phyloP scores from a whole-genome alignment of 2,888 invertebrate species.

The Perizoma affinitatum region DNA sequence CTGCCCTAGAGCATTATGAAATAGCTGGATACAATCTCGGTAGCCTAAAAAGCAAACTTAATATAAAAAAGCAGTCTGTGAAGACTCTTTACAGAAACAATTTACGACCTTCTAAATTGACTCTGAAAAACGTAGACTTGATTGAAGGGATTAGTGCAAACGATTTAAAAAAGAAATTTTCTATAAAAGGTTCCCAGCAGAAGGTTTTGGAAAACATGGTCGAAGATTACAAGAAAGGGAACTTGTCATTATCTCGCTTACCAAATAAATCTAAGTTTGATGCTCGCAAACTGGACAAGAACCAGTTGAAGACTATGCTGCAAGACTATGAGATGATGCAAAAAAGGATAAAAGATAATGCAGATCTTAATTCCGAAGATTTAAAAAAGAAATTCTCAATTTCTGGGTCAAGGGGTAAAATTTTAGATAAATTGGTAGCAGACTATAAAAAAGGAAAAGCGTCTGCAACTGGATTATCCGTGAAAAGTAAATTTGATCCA shows the following conservation, averaged over 20 bases:
- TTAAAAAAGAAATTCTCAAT: conserved; percentile 40
- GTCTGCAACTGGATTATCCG: conserved; percentile 40
- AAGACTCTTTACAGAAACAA: conserved; percentile 45
- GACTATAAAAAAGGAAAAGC: conserved; percentile 40
- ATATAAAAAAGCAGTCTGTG: conserved; percentile 10
- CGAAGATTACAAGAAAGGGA: conserved; percentile 37
- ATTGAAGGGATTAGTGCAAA: conserved; percentile 38
- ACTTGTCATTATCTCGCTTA: conserved; percentile 33
- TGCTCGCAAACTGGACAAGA: conserved; percentile 32
- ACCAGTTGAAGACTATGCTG: conserved; percentile 24
- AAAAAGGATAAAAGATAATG: conserved; percentile 23
- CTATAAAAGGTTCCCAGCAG: conserved; percentile 34
- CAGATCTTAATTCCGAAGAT: conserved; percentile 31
- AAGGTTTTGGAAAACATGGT: conserved; percentile 37
- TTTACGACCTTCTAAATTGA: conserved; percentile 39
- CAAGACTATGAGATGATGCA: conserved; percentile 28
- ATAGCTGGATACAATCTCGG: conserved; percentile 44
- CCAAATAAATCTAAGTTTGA: conserved; percentile 32
- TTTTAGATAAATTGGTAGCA: conserved; percentile 41
- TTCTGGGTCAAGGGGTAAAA: conserved; percentile 32
- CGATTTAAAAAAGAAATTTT: conserved; percentile 40
- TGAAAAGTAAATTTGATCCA: conserved; percentile 40
- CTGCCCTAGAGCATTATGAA: conserved; percentile 45
- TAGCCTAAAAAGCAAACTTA: conserved; percentile 42
- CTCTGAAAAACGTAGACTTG: conserved; percentile 43